Evolutionary conservation across 1,140 invertebrate genomes (phyloP), one percentile per base, ranked within the genome.

Genomic region (Aphelinus atriplicis): DNA sequence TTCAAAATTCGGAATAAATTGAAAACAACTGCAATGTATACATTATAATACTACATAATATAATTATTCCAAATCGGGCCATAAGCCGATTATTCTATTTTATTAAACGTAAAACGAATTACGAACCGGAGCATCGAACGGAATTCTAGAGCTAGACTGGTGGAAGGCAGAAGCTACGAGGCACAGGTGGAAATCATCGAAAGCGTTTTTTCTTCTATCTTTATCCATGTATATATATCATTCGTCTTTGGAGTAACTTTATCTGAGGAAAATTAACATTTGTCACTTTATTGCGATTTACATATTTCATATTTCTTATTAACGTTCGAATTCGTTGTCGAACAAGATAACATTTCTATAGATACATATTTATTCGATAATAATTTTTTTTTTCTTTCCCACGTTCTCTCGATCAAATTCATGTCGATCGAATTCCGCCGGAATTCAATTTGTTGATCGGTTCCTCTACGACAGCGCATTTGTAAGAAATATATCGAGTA

Each of bases 111-210:
- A 50, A 60, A 69, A 60, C 47, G 1, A 51, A 6, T 51, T 9
- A 61, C 45, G 45, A 60, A 60, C 43, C 42, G 1, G 9, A 58
- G 45, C 60, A 42, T 48, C 47, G 67, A 9, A 69, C 60, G 47
- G 9, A 9, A 2, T 1, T 50, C n/a, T 60, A 60, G 1, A 51
- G 7, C 46, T 3, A 42, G 3, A 7, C 69, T 55, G 58, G 43
- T 45, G n/a, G 56, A 47, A 75, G 60, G 58, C 73, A 26, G 26
- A 69, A 69, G 58, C 73, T 75, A 75, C 45, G 69, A 75, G 73
- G 73, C 73, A 75, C 73, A 63, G 60, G 66, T 75, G 73, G 26
- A 69, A 73, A 73, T 73, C 67, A 73, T 73, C 57, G 55, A 61
- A 67, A 26, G 64, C 64, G 46, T 46, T 10, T 9, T 56, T 61